These are phyloP conservation scores for Microcebus jonahi DNA, from an alignment of 2,113 vertebrate genomes.

Conservation along the genomic window DNA sequence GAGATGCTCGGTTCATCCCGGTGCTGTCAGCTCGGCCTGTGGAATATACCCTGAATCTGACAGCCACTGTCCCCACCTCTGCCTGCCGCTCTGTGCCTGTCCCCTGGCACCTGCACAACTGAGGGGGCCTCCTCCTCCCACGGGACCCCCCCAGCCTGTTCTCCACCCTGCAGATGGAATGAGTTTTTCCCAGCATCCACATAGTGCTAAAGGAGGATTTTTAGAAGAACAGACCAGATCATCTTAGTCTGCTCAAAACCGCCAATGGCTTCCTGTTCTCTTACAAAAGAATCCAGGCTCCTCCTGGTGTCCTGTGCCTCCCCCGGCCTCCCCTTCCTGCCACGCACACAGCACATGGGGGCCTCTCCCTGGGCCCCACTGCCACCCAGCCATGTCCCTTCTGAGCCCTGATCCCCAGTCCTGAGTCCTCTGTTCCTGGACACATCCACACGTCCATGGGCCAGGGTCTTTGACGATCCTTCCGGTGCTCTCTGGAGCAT, in stretches of 20 bases:
- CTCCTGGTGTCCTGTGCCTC: background rate
- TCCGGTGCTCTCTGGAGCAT: background rate
- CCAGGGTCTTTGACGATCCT: background rate
- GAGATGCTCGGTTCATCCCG: background rate
- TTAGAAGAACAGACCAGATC: background rate
- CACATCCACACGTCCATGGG: fast-evolving
- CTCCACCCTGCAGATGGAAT: background rate
- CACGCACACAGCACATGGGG: too few species aligned
- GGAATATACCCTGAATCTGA: too few species aligned
- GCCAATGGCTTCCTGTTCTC: background rate
- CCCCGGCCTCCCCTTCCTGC: too few species aligned
- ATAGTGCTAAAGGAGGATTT: background rate
- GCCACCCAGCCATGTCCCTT: background rate
- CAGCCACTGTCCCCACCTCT: too few species aligned
- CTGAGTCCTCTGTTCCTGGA: background rate
- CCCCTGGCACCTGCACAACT: fast-evolving
- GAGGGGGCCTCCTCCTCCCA: background rate
- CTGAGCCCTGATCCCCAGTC: background rate
- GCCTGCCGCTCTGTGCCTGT: background rate
- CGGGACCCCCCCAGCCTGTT: background rate
- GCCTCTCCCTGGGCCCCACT: too few species aligned
- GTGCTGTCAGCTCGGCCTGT: background rate
- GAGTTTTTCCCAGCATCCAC: too few species aligned
- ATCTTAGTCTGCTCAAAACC: background rate
- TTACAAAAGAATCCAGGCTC: background rate